Base-by-base conservation (phyloP, 1,140 invertebrate species). In the Eurosta solidaginis region DNA sequence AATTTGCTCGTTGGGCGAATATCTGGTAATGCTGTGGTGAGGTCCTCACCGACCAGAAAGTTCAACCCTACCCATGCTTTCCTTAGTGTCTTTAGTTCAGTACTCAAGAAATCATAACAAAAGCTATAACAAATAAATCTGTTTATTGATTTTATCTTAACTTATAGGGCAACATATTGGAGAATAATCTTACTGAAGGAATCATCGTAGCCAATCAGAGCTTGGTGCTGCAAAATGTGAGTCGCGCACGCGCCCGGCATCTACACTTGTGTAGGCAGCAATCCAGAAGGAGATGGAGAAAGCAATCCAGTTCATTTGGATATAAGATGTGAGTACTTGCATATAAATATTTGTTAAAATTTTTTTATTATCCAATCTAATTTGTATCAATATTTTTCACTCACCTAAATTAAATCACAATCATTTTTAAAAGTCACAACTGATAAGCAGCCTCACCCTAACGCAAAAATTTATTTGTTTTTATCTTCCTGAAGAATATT, bases 181-280 rank as follows among this genome's bases (percentile, higher is more conserved):
- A 91, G 82, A 93, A 93, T 83, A 96, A 95, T 82, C 89, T 91
- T 14, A 91, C 92, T 45, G 91, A 92, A 12, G 95, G 95, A 33
- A 93, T 95, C 27, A 94, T 96, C 80, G 93, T 96, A 49, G 94
- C 93, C 84, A 96, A 96, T 89, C 95, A 96, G 87, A 95, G 93
- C 84, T 88, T 96, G 77, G 94, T 96, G 1, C 89, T 97, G 59
- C 94, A 96, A 87, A 92, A 92, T 75, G 93, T 96, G 52, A 93
- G 92, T 17, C 90, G 94, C 76, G 90, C 91, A 50, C 89, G 92
- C 75, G 92, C 93, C n/a, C 1, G 96, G 96, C 1, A 90, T 92
- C 79, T 97, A 96, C 88, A 95, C 94, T 59, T 97, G 95, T 82
- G 91, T 94, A 4, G 95, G 94, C 12, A 92, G 91, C 82, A 97